Evolutionary conservation across 2,113 vertebrate genomes (phyloP).

Genomic region (Salvelinus namaycush): DNA sequence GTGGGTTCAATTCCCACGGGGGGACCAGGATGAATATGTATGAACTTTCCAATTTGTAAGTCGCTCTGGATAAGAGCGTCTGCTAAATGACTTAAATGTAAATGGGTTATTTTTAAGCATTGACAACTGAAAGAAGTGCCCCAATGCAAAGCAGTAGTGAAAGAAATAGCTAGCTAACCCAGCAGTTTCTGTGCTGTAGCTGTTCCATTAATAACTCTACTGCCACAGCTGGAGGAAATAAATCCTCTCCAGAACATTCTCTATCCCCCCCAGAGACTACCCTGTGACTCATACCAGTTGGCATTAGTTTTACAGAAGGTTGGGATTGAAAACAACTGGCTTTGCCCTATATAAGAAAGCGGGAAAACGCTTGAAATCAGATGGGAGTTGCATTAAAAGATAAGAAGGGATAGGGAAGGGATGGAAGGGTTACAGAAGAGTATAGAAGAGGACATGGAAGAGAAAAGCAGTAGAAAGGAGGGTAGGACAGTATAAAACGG

Average conservation of each 20-base stretch:
- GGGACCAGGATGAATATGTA: too few species aligned
- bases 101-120: too few species aligned
- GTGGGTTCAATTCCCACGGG: too few species aligned
- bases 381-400: slow-evolving; percentile 11
- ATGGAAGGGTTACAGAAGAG: too few species aligned
- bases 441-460: too few species aligned
- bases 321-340: not conserved
- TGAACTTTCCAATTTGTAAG: too few species aligned
- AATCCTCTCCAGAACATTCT: slow-evolving; percentile 54
- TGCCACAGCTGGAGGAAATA: slow-evolving; percentile 62
- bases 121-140: too few species aligned
- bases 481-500: slow-evolving; percentile 19
- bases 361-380: slow-evolving; percentile 12
- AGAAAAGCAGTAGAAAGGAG: too few species aligned
- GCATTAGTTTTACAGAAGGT: slow-evolving; percentile 37
- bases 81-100: too few species aligned
- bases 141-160: not conserved
- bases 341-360: not conserved
- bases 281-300: slow-evolving; percentile 29
- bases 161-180: not conserved
- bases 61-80: too few species aligned
- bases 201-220: slow-evolving; percentile 54
- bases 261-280: slow-evolving; percentile 23
- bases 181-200: not conserved
- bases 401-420: too few species aligned